Conservation (phyloP, 2,797 vertebrate genomes). For the Trachops cirrhosus region DNA sequence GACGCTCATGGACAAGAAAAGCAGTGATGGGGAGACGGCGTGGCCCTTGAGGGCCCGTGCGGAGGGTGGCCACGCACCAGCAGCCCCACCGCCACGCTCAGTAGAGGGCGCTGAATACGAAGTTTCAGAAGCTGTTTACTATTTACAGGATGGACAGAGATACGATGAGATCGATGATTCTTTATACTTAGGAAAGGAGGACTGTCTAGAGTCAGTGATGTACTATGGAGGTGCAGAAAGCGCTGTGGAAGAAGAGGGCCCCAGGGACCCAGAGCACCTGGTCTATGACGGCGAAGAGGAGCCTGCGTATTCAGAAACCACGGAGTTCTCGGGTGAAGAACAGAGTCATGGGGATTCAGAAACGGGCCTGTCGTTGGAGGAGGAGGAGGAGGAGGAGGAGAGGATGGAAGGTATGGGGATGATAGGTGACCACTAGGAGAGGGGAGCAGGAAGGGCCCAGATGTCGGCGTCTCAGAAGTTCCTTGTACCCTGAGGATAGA, state of each 20-base stretch:
- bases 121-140: not conserved
- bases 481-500: not conserved
- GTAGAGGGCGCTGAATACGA: not conserved
- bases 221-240: not conserved
- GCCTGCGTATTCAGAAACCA: not conserved
- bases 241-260: not conserved
- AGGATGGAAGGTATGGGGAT: slow-evolving; percentile 53
- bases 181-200: slow-evolving; percentile 48
- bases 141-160: slow-evolving; percentile 37
- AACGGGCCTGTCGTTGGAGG: not conserved
- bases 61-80: not conserved
- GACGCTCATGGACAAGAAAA: not conserved
- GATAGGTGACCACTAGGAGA: not conserved
- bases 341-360: not conserved
- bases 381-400: slow-evolving; percentile 39
- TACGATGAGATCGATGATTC: slow-evolving; percentile 50
- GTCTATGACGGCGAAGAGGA: not conserved
- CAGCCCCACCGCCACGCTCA: not conserved
- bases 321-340: not conserved
- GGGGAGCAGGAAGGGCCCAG: not conserved
- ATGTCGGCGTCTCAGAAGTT: not conserved
- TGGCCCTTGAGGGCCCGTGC: not conserved
- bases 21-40: not conserved
- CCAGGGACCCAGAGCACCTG: not conserved
- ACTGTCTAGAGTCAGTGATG: not conserved